Percentiles rank a stretch among this genome's conserved stretches.
phyloP scores from a whole-genome alignment of 1,140 invertebrate species.

The Drosophila guanche region DNA sequence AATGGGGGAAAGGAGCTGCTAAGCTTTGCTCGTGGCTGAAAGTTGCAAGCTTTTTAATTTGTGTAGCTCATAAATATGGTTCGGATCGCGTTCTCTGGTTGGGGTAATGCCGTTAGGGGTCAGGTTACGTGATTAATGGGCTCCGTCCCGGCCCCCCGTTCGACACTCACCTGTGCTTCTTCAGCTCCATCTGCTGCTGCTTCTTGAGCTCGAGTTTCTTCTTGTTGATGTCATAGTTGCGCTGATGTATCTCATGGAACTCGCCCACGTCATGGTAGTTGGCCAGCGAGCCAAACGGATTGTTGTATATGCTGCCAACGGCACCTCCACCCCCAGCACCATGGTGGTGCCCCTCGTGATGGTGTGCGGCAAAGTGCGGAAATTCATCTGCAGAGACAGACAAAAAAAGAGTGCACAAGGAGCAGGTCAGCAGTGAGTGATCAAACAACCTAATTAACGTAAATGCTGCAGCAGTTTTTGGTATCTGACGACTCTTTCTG shows the following conservation, averaged over 20 bases:
- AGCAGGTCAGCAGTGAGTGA: conserved; percentile 13
- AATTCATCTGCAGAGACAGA: conserved; percentile 69
- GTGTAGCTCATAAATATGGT: conserved; percentile 66
- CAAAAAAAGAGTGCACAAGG: conserved; percentile 10
- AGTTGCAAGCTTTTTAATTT: conserved; percentile 72
- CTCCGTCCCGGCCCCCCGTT: neutral
- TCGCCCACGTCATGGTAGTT: conserved; percentile 79
- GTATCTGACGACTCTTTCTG: neutral
- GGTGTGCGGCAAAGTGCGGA: conserved; percentile 70
- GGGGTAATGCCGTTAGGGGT: conserved; percentile 2
- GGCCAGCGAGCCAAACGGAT: conserved; percentile 76
- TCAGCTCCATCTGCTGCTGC: conserved; percentile 74
- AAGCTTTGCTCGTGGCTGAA: conserved; percentile 23
- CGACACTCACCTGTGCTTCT: conserved; percentile 74
- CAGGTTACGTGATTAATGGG: conserved; percentile 49
- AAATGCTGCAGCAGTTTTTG: conserved; percentile 30
- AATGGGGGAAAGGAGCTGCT: conserved; percentile 4
- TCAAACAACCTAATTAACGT: conserved; percentile 65
- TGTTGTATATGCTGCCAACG: conserved; percentile 69
- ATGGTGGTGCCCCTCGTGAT: conserved; percentile 79
- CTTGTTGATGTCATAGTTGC: conserved; percentile 73
- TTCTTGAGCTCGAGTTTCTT: conserved; percentile 74
- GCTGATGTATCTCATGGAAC: conserved; percentile 78
- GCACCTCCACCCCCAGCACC: conserved; percentile 30
- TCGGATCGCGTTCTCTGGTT: conserved; percentile 3